Evolutionary conservation across 2,797 vertebrate species (phyloP).

Genomic region (Poecilia wingei): DNA sequence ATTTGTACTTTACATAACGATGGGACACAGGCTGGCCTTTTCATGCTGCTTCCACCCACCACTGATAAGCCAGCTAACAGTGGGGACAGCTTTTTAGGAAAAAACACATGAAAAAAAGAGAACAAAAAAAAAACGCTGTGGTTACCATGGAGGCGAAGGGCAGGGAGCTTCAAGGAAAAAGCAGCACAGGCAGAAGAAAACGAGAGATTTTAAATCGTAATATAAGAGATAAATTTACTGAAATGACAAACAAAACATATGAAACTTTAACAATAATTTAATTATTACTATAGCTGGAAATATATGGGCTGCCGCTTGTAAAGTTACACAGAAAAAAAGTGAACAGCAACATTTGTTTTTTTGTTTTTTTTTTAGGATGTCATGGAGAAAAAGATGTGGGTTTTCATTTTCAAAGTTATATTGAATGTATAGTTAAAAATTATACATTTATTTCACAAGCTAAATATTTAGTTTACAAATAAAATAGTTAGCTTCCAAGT

Average conservation of each 20-base stretch:
- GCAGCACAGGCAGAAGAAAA: neutral
- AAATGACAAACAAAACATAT: neutral
- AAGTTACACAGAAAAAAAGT: neutral
- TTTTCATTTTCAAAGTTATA: no score
- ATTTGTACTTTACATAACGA: slow-evolving; percentile 23
- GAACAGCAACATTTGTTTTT: no score
- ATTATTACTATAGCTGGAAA: neutral
- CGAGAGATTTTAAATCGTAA: neutral
- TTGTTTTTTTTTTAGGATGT: no score
- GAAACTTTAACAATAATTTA: neutral
- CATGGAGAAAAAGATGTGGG: no score
- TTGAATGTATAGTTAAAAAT: no score
- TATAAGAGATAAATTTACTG: neutral
- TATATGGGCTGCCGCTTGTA: neutral
- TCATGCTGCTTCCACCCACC: neutral
- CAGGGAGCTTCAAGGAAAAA: neutral
- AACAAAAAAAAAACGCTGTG: neutral
- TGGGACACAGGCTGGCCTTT: neutral
- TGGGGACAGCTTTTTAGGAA: slow-evolving; percentile 1
- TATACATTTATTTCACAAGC: no score
- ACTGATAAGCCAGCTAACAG: slow-evolving; percentile 10
- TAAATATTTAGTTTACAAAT: no score
- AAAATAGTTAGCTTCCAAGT: no score
- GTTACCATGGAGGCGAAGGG: neutral
- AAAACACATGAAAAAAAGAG: neutral